These are phyloP conservation scores for Diplazon laetatorius DNA, from an alignment of 2,888 invertebrate species.

Conservation along the genomic window DNA sequence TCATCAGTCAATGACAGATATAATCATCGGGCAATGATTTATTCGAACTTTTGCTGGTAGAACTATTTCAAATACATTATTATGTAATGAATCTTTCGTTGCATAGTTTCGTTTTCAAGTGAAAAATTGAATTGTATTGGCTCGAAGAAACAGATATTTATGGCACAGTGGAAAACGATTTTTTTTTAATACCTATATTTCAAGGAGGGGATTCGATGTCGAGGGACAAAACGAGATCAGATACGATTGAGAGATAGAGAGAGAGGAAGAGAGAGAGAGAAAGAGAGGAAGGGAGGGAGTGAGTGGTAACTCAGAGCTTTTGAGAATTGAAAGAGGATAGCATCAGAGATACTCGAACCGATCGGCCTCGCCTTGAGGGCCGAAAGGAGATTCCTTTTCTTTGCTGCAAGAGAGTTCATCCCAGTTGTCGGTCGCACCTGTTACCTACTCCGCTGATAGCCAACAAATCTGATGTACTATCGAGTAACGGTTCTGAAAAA, in stretches of 20 bases:
- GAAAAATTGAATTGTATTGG: not conserved
- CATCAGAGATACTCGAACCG: not conserved
- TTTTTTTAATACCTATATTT: too few relatives aligned
- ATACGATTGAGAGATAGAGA: too few relatives aligned
- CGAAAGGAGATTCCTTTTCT: constrained; percentile 25
- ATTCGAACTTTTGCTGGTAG: too few relatives aligned
- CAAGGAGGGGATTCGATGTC: constrained; percentile 23
- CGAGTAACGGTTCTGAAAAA: constrained; percentile 1
- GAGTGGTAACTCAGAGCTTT: not conserved
- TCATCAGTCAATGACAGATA: too few relatives aligned
- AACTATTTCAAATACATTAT: too few relatives aligned
- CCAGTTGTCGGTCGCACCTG: constrained; percentile 19
- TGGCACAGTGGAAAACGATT: not conserved
- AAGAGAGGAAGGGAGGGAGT: not conserved
- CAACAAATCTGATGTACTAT: constrained; percentile 10
- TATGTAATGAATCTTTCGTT: too few relatives aligned
- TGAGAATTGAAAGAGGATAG: constrained; percentile 12
- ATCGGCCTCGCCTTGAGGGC: constrained; percentile 24
- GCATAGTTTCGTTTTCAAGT: not conserved
- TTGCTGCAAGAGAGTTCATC: constrained; percentile 20
- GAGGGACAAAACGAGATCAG: not conserved
- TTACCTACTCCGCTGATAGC: constrained; percentile 1
- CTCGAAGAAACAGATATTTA: not conserved
- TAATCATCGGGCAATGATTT: too few relatives aligned
- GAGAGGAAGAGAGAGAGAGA: constrained; percentile 9